A percentile compares a stretch with the other conserved stretches of the same genome.
phyloP scores from a whole-genome alignment of 1,140 invertebrate species.

The Babylonia areolata region DNA sequence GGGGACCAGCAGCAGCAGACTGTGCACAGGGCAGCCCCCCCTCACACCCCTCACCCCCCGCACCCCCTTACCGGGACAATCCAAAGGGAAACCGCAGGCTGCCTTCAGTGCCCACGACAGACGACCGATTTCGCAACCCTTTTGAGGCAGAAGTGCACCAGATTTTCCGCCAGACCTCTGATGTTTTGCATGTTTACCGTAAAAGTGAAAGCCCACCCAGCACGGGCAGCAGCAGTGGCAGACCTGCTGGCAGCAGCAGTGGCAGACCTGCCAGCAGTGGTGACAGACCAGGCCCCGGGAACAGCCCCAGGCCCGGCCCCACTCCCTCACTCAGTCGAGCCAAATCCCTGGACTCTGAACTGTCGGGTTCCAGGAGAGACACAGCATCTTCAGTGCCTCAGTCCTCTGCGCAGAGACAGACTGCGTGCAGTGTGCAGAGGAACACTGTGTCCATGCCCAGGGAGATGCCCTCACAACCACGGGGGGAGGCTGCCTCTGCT shows the following conservation, averaged over 20 bases:
- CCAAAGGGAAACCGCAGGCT: neutral
- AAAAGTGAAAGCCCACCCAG: neutral
- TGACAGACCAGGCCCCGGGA: neutral
- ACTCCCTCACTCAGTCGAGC: neutral
- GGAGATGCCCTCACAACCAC: neutral
- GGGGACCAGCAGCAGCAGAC: neutral
- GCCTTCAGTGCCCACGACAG: neutral
- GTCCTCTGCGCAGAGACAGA: neutral
- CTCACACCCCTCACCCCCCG: neutral
- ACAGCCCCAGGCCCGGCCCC: neutral
- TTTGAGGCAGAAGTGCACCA: neutral
- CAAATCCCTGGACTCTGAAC: neutral
- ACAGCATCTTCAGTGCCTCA: neutral
- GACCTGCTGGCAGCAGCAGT: neutral
- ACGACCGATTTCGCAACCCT: neutral
- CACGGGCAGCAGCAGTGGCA: neutral
- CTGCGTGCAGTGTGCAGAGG: neutral
- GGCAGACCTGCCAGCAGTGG: neutral
- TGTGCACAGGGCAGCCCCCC: neutral
- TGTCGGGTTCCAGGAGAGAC: neutral
- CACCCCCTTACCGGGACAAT: neutral
- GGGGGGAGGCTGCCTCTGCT: constrained; percentile 4
- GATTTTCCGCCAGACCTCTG: neutral
- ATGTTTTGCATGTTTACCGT: neutral
- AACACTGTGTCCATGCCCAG: neutral